A percentile compares a stretch with the other conserved stretches of the same genome.
These are phyloP conservation scores for Eupithecia vulgata DNA, from an alignment of 2,888 invertebrate genomes.

Conservation along the genomic window DNA sequence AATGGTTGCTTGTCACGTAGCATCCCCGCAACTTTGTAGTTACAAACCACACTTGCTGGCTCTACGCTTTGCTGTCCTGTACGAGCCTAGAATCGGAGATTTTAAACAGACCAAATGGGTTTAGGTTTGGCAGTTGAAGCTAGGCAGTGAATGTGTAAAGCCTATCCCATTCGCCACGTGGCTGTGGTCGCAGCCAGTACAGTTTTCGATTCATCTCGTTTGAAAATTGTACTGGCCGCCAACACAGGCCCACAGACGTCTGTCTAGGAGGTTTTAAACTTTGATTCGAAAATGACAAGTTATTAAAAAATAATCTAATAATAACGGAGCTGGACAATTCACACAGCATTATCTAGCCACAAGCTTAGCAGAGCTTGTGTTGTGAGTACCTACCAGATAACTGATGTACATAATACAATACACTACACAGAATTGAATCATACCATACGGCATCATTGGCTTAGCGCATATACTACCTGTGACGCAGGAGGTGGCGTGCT, in stretches of 20 bases:
- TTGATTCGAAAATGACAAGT: neutral
- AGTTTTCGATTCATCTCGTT: neutral
- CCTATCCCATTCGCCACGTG: neutral
- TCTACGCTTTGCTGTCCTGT: slow-evolving; percentile 2
- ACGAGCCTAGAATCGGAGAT: slow-evolving; percentile 10
- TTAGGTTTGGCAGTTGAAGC: slow-evolving; percentile 4
- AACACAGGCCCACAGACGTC: neutral
- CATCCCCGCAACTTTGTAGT: slow-evolving; percentile 22
- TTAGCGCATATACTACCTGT: too few species aligned
- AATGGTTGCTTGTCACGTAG: slow-evolving; percentile 35
- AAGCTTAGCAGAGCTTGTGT: too few species aligned
- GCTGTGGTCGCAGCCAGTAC: neutral
- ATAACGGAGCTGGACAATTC: too few species aligned
- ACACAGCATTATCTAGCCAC: too few species aligned
- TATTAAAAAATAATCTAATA: too few species aligned
- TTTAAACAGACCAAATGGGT: slow-evolving; percentile 4
- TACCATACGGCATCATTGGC: too few species aligned
- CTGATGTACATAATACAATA: too few species aligned
- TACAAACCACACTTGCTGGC: slow-evolving; percentile 30
- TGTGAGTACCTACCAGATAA: too few species aligned
- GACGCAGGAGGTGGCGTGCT: too few species aligned
- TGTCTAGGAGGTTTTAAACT: neutral
- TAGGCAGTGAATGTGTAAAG: neutral
- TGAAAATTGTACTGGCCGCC: neutral
- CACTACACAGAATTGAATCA: too few species aligned